A percentile compares a stretch with the other conserved stretches of the same genome.
phyloP scores from a whole-genome alignment of 2,888 invertebrate genomes.

The Trachelus troglodyta region DNA sequence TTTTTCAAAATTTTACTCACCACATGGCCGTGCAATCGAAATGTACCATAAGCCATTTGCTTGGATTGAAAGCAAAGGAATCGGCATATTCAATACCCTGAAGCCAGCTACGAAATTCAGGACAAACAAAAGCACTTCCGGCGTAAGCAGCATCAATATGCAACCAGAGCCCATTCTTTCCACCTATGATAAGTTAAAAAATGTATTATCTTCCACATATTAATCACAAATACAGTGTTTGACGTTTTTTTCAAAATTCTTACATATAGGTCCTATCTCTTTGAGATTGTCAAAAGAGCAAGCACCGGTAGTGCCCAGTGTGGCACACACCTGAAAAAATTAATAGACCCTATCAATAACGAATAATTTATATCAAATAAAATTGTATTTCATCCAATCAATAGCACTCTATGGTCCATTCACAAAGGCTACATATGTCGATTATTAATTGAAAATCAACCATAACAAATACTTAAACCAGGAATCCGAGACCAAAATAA shows the following conservation, averaged over 20 bases:
- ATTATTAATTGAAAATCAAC: not conserved
- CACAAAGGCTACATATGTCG: not conserved
- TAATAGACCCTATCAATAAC: not conserved
- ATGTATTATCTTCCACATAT: not conserved
- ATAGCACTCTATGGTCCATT: not conserved
- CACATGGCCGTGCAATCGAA: slow-evolving; percentile 99
- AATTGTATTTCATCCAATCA: not conserved
- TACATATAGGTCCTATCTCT: slow-evolving; percentile 72
- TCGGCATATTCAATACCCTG: slow-evolving; percentile 92
- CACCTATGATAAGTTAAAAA: slow-evolving; percentile 65
- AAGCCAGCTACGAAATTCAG: slow-evolving; percentile 92
- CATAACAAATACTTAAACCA: not conserved
- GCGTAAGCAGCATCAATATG: slow-evolving; percentile 99
- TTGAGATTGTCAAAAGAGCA: slow-evolving; percentile 95
- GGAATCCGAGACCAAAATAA: not conserved
- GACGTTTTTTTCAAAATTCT: slow-evolving; percentile 47
- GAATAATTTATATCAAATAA: not conserved
- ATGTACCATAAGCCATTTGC: slow-evolving; percentile 99
- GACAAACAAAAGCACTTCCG: slow-evolving; percentile 95
- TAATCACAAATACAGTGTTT: not conserved
- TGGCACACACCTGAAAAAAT: slow-evolving; percentile 84
- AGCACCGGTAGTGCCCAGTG: slow-evolving; percentile 95
- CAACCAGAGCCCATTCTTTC: slow-evolving; percentile 89
- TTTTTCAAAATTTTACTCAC: slow-evolving; percentile 68
- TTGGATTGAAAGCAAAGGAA: slow-evolving; percentile 98